Conservation (phyloP, 1,140 invertebrate species). For the Cataglyphis hispanica region DNA sequence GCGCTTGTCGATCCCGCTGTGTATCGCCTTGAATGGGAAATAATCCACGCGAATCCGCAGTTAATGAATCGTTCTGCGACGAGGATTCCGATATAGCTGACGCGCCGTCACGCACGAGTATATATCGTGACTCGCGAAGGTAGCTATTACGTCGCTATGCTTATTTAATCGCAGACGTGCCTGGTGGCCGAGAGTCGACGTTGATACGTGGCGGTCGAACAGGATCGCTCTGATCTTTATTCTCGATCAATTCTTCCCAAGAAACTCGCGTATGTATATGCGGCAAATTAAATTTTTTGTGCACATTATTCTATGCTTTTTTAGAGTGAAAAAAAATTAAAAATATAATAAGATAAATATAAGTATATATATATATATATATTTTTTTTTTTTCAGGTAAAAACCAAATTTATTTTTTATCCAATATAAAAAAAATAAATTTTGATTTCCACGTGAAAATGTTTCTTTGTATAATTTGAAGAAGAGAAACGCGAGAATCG, state of each 20-base stretch:
- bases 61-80: constrained; percentile 49
- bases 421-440: not conserved
- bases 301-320: not conserved
- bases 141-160: constrained; percentile 57
- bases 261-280: not conserved
- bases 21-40: constrained; percentile 12
- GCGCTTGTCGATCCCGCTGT: constrained; percentile 2
- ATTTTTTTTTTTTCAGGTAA: too few relatives aligned
- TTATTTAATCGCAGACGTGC: constrained; percentile 53
- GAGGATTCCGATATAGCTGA: constrained; percentile 18
- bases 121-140: constrained; percentile 56
- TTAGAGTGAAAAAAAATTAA: not conserved
- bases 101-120: constrained; percentile 48
- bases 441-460: not conserved
- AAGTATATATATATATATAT: too few relatives aligned
- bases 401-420: too few relatives aligned
- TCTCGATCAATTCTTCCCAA: not conserved
- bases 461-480: not conserved
- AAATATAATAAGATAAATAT: not conserved
- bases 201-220: constrained; percentile 12
- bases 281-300: constrained; percentile 13
- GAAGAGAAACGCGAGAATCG: constrained; percentile 36
- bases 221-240: not conserved
- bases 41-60: not conserved
- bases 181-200: constrained; percentile 21